Conservation (phyloP, 2,888 invertebrate genomes). For the Xiphydria camelus region DNA sequence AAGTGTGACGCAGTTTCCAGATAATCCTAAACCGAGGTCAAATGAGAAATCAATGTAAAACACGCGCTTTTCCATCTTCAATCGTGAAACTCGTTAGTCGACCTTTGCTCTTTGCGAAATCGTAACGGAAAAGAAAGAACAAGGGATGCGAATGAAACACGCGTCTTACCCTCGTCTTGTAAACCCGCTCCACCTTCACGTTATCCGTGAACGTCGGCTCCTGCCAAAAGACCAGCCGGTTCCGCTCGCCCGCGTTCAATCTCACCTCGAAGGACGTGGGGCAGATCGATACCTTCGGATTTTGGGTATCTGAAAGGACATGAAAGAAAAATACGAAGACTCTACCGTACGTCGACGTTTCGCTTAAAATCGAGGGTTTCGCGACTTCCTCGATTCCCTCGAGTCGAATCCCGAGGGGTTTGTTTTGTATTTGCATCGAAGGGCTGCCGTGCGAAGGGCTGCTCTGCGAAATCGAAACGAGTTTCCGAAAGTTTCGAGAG, state of each 20-base stretch:
- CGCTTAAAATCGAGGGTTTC: background rate
- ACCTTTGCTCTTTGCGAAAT: no score
- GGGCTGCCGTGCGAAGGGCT: conserved; percentile 18
- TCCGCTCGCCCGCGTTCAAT: conserved; percentile 61
- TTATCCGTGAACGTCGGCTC: conserved; percentile 68
- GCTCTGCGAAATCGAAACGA: conserved; percentile 25
- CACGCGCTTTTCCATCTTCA: no score
- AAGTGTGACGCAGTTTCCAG: no score
- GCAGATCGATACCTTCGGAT: conserved; percentile 64
- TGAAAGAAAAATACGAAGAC: background rate
- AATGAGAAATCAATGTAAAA: no score
- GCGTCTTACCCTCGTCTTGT: conserved; percentile 64
- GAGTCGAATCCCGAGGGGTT: conserved; percentile 16
- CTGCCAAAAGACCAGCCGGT: conserved; percentile 65
- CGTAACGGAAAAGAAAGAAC: no score
- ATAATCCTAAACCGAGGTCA: no score
- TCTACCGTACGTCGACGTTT: conserved; percentile 7
- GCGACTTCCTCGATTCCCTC: background rate
- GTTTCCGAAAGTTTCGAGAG: conserved; percentile 36
- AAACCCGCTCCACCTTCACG: conserved; percentile 62
- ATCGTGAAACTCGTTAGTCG: no score
- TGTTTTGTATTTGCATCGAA: conserved; percentile 37
- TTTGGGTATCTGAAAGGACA: conserved; percentile 59
- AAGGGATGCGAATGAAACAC: no score
- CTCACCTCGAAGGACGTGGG: conserved; percentile 66